Conservation (phyloP, 92 coral and sea anemone species). For the Siderastrea siderea region DNA sequence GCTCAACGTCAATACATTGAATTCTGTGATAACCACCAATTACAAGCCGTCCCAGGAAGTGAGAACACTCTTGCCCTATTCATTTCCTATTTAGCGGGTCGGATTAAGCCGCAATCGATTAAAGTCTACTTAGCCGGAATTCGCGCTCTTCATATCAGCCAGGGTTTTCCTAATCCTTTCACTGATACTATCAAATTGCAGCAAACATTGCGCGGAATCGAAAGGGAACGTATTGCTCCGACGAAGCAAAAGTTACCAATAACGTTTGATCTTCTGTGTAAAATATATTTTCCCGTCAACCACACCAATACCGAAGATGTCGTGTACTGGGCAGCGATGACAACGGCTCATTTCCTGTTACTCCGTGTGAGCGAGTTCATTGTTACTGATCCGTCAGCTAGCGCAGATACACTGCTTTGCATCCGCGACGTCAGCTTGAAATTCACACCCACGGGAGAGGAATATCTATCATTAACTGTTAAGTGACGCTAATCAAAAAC, state of each 20-base stretch:
- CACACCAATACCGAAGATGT: conserved; percentile 2
- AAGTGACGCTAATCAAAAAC: too few relatives aligned
- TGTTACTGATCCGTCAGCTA: not conserved
- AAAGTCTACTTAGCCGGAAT: conserved; percentile 65
- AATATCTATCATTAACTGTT: not conserved
- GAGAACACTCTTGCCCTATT: conserved; percentile 58
- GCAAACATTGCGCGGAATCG: conserved; percentile 65
- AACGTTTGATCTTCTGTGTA: conserved; percentile 59
- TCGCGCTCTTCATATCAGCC: conserved; percentile 57
- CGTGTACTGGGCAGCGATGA: conserved; percentile 64
- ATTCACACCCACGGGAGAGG: not conserved
- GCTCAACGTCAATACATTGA: conserved; percentile 63
- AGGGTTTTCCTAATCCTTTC: conserved; percentile 54
- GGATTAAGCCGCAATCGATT: too few relatives aligned
- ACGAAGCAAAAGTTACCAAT: conserved; percentile 57
- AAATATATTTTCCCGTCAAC: conserved; percentile 24
- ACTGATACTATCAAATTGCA: conserved; percentile 42
- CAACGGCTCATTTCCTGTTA: conserved; percentile 48
- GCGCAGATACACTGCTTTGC: not conserved
- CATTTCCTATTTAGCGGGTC: conserved; percentile 33
- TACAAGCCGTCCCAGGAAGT: conserved; percentile 29
- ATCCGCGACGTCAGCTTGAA: not conserved
- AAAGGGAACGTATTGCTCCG: conserved; percentile 43
- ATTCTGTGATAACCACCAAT: conserved; percentile 30
- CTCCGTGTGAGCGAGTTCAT: conserved; percentile 46